Evolutionary conservation across 2,797 vertebrate species (phyloP).

Genomic region (Alosa sapidissima): DNA sequence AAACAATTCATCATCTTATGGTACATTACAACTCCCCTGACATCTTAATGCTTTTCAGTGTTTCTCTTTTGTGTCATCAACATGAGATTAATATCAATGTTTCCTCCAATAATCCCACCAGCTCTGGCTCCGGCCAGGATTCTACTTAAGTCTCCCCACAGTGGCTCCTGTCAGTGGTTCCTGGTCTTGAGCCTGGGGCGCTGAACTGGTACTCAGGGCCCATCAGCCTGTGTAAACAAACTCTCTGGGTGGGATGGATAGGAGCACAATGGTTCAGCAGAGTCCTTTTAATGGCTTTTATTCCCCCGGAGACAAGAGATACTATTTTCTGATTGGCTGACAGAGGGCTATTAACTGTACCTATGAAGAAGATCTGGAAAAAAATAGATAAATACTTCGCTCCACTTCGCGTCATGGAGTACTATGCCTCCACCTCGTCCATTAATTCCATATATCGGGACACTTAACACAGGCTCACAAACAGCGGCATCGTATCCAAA

Average conservation of each 20-base stretch:
- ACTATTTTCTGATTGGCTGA: too few species aligned
- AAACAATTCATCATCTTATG: not conserved
- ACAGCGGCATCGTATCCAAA: not conserved
- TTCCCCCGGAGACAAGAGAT: too few species aligned
- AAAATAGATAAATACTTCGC: too few species aligned
- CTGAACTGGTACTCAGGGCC: constrained; percentile 2
- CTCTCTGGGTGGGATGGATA: constrained; percentile 71
- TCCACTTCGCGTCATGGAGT: too few species aligned
- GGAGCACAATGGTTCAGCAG: constrained; percentile 67
- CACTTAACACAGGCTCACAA: constrained; percentile 57
- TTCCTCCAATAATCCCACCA: not conserved
- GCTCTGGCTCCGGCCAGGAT: not conserved
- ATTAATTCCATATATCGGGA: too few species aligned
- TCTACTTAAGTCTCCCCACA: not conserved
- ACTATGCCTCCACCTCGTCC: too few species aligned
- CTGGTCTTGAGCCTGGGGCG: not conserved
- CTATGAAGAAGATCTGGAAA: too few species aligned
- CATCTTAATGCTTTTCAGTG: not conserved
- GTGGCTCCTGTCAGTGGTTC: not conserved
- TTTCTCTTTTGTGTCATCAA: not conserved
- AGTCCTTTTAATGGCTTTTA: constrained; percentile 56
- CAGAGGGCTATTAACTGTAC: too few species aligned
- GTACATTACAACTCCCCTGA: not conserved
- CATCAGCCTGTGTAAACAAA: constrained; percentile 68
- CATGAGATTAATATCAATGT: not conserved